phyloP scores from a whole-genome alignment of 2,113 vertebrate genomes.

The Phoxinus phoxinus region DNA sequence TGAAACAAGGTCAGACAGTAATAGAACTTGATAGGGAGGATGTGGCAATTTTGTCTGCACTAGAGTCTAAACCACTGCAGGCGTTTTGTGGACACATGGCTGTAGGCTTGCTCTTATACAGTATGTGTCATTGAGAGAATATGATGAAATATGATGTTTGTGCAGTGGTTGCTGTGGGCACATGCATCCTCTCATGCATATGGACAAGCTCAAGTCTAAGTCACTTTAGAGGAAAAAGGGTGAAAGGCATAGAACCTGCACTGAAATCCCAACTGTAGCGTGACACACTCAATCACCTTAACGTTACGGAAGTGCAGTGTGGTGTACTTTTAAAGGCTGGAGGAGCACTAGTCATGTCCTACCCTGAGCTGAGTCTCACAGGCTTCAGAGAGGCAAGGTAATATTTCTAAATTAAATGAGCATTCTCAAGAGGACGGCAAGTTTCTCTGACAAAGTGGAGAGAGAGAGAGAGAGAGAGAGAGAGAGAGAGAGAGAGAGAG shows the following conservation, averaged over 20 bases:
- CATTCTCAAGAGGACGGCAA: constrained; percentile 36
- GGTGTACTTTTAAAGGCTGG: not conserved
- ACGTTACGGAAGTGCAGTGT: not conserved
- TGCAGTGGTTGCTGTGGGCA: constrained; percentile 23
- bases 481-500: constrained; percentile 16
- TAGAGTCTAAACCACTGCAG: constrained; percentile 7
- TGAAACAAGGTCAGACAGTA: constrained; percentile 21
- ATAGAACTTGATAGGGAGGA: constrained; percentile 6
- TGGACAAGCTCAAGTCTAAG: not conserved
- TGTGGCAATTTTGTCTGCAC: not conserved
- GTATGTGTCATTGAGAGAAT: not conserved
- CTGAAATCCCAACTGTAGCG: not conserved
- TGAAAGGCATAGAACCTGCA: not conserved
- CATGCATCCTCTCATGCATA: constrained; percentile 18
- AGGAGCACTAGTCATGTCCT: not conserved
- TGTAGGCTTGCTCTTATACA: not conserved
- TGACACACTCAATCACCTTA: not conserved
- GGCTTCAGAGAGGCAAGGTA: not conserved
- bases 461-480: not conserved
- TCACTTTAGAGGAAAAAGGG: not conserved
- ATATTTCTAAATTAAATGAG: constrained; percentile 47
- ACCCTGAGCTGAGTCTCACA: not conserved
- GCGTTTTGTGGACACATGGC: constrained; percentile 10
- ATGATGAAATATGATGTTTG: constrained; percentile 25
- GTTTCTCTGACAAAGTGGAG: not conserved